Evolutionary conservation across 2,113 vertebrate genomes (phyloP).

Genomic region (Ascaphus truei): DNA sequence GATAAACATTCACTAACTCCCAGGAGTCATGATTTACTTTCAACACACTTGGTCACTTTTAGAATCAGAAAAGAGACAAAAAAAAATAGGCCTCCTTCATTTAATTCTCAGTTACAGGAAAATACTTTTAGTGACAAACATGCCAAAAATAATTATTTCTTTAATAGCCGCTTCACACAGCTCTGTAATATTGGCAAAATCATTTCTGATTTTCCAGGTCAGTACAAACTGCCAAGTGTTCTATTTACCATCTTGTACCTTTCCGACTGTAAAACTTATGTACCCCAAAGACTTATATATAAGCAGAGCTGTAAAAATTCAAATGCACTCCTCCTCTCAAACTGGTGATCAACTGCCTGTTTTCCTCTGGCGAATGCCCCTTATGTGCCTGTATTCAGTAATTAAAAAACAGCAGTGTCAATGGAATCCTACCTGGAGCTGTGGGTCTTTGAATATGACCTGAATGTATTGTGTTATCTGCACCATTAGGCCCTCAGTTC

Average conservation of each 20-base stretch:
- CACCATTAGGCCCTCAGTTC: too few species aligned
- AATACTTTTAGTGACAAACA: not conserved
- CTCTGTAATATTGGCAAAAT: not conserved
- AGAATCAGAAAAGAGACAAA: not conserved
- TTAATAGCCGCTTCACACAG: not conserved
- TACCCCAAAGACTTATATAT: too few species aligned
- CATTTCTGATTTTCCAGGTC: not conserved
- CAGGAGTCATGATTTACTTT: constrained; percentile 7
- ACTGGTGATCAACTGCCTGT: too few species aligned
- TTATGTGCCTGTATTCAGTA: too few species aligned
- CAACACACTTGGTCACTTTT: not conserved
- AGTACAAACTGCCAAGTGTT: not conserved
- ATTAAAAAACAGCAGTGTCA: too few species aligned
- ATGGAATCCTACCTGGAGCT: too few species aligned
- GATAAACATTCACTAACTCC: constrained; percentile 13
- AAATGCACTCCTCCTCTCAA: too few species aligned
- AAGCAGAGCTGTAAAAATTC: too few species aligned
- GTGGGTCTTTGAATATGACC: too few species aligned
- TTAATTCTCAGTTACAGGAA: not conserved
- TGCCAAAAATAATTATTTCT: constrained; percentile 18
- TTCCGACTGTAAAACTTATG: not conserved
- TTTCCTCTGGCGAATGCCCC: too few species aligned
- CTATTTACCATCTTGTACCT: not conserved
- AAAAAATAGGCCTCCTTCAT: not conserved
- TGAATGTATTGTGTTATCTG: too few species aligned